Conservation (phyloP, 2,113 vertebrate species). For the Festucalex cinctus region DNA sequence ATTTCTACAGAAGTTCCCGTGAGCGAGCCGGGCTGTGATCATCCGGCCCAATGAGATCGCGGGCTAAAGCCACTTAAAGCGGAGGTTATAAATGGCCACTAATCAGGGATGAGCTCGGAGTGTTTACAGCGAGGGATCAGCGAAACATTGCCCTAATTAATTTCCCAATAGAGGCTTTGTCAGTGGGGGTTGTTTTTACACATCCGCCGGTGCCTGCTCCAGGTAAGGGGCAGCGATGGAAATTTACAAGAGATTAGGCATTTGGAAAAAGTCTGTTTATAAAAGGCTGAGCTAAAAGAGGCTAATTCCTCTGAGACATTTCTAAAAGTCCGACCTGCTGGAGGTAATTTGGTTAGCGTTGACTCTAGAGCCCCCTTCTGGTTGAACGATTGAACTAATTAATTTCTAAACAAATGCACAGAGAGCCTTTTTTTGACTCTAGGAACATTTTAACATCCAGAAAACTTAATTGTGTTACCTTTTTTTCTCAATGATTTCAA, state of each 20-base stretch:
- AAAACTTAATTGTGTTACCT: background rate
- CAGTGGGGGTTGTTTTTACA: constrained; percentile 49
- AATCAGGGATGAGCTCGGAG: constrained; percentile 68
- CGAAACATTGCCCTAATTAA: constrained; percentile 73
- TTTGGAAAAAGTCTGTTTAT: constrained; percentile 53
- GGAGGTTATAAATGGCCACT: constrained; percentile 70
- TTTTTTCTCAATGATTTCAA: background rate
- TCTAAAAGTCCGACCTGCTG: constrained; percentile 51
- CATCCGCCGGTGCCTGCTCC: constrained; percentile 43
- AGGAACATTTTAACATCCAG: background rate
- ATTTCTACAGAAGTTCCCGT: constrained; percentile 32
- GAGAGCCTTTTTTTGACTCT: background rate
- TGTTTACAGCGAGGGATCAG: constrained; percentile 65
- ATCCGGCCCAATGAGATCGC: constrained; percentile 59
- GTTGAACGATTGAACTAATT: constrained; percentile 9
- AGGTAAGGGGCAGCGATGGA: constrained; percentile 54
- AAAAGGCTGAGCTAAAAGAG: constrained; percentile 58
- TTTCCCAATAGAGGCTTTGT: constrained; percentile 54
- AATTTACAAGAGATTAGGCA: constrained; percentile 60
- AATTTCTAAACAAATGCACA: background rate
- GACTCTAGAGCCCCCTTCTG: constrained; percentile 52
- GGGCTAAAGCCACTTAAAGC: constrained; percentile 60
- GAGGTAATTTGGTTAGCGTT: constrained; percentile 32
- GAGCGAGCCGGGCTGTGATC: constrained; percentile 30
- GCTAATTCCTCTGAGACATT: constrained; percentile 62